Evolutionary conservation across 2,888 invertebrate species (phyloP).

Genomic region (Drosophila fungiperda): DNA sequence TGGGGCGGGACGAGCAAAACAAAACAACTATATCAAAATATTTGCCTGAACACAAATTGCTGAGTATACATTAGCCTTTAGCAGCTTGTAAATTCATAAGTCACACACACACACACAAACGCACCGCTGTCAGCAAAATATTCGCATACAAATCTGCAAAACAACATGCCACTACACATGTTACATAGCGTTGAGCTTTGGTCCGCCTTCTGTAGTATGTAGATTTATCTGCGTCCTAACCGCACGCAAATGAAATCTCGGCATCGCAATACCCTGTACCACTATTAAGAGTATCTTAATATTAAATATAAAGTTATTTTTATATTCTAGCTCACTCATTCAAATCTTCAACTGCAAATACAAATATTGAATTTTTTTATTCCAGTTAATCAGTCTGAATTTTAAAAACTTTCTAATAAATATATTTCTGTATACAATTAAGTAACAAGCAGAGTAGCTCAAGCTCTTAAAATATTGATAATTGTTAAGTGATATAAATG

Average conservation of each 20-base stretch:
- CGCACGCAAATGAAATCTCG: slow-evolving; percentile 17
- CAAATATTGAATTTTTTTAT: not conserved
- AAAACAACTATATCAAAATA: slow-evolving; percentile 7
- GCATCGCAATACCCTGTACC: slow-evolving; percentile 8
- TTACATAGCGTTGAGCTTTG: slow-evolving; percentile 53
- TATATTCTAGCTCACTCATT: not conserved
- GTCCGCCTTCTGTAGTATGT: slow-evolving; percentile 44
- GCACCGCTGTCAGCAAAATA: slow-evolving; percentile 41
- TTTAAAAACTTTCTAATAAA: not conserved
- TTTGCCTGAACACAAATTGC: slow-evolving; percentile 49
- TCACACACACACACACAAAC: slow-evolving; percentile 4
- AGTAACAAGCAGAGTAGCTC: not conserved
- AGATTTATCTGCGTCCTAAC: slow-evolving; percentile 57
- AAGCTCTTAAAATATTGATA: not conserved
- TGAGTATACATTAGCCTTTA: slow-evolving; percentile 52
- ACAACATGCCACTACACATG: slow-evolving; percentile 60
- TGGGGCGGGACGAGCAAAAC: not conserved
- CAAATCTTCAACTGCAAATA: not conserved
- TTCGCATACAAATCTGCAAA: slow-evolving; percentile 64
- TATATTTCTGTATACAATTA: not conserved
- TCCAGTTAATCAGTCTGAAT: not conserved
- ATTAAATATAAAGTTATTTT: not conserved
- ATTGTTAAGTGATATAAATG: not conserved
- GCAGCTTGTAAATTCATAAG: slow-evolving; percentile 59
- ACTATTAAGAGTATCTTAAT: not conserved